Base-by-base conservation (phyloP, 2,888 invertebrate genomes). In the Lathronympha strigana region DNA sequence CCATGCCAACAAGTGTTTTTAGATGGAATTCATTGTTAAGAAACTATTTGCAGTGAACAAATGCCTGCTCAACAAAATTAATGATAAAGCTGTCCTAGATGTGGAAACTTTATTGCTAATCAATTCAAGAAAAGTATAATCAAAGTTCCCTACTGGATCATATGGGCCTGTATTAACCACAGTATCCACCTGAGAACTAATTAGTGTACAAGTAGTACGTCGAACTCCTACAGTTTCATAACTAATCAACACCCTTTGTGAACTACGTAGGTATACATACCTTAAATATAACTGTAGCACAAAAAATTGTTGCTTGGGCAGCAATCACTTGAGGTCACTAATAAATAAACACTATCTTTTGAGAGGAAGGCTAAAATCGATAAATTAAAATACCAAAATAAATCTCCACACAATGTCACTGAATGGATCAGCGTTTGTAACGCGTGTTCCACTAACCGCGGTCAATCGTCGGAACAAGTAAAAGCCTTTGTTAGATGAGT, bases 401-500 rank as follows among this genome's bases (percentile, higher is more conserved):
- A 83, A 83, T 78, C 76, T 73, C 78, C 73, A 73, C 80, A 80
- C 81, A 74, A 76, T 81, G 77, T 79, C 81, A 82, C 81, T 76
- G 73, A 79, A 81, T 75, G 64, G 61, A 68, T 71, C 68, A 62
- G 61, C 69, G 76, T 77, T 72, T 77, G 77, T 79, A 76, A 73
- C 75, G 76, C 72, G 77, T 78, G 75, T 76, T 80, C 72, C 74
- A 78, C 76, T 79, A 80, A 81, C 74, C 74, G 76, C 78, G 72
- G 73, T 77, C 75, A 78, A 82, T 80, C 80, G 82, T 83, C 81
- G 76, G 78, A 80, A 85, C 82, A 80, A 83, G 79, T 80, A 81
- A 83, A 81, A 81, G 82, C 83, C 85, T 89, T 90, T 87, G 86
- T 88, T 86, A 86, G 70, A 85, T 80, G 82, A 85, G 84, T 87